Evolutionary conservation across 2,888 invertebrate species (phyloP), one percentile per base, ranked within the genome.

Genomic region (Lymantria dispar): DNA sequence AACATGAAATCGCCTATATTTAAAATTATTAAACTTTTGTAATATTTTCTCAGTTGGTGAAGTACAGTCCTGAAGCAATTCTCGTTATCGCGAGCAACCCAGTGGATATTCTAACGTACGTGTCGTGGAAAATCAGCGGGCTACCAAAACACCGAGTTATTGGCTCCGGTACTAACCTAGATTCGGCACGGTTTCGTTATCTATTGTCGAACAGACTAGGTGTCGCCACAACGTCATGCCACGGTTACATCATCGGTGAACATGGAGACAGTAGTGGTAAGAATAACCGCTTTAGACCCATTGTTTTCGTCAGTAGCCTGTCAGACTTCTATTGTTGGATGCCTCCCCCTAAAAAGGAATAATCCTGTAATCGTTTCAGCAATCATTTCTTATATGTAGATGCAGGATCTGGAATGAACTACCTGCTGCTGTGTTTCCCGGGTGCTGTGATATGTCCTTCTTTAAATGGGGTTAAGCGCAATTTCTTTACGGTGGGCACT

Each of bases 201-300:
- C 89, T 98, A 51, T 92, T 98, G 68, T 96, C 97, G 0, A 95
- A 98, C 79, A 94, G 93, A 68, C 90, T 98, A 47, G 94, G 94
- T 54, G 94, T 98, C 39, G 96, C 97, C 0, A 94, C 98, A 7
- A 94, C 95, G 11, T 97, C 96, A 60, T 96, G 96, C 73, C 98
- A 98, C 77, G 98, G 97, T 0, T 98, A 96, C 94, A 96, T 98
- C 71, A 97, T 98, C 73, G 98, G 98, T 31, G 98, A 98, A 77
- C 98, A 98, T 72, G 98, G 98, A 0, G 98, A 98, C 72, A 95
- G 95, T 50, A 96, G 96, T 63, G 97, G 95, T 95, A 71, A 78
- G 85, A 33, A 33, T 33, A 33, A 33, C 8, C 33, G 8, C 9
- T 1, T 8, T 33, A 33, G 33, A 8, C 3, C 5, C 7, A 33